Base-by-base conservation (phyloP, 2,888 invertebrate genomes). In the Melolontha melolontha region DNA sequence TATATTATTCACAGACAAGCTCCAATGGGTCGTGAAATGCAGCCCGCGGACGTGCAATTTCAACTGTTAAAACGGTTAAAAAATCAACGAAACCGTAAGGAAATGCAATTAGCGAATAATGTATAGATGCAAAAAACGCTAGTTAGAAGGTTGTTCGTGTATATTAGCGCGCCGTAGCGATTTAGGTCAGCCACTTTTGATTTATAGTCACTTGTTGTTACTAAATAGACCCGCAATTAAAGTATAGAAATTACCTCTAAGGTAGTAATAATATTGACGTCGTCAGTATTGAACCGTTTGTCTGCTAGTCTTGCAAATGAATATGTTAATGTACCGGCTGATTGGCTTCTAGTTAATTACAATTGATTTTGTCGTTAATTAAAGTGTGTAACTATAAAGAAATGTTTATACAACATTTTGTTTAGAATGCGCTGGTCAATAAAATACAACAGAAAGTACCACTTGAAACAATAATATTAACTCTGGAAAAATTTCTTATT, bases 91-190 rank as follows among this genome's bases (percentile, higher is more conserved):
- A 39, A 44, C 59, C 29, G 54, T 57, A 49, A 34, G 66, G 66
- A 66, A 66, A 66, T 66, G 66, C 66, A 66, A 66, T 66, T 66
- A 66, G 49, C 40, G 59, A 59, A 44, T 57, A 57, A 42, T 40
- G 41, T 55, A 44, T 42, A 42, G 17, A 66, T 47, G 22, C 8
- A 12, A n/a, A 41, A 41, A 59, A 44, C 17, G 7, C 47, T 39
- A 17, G 22, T 55, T 66, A 40, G 55, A 57, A 66, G 66, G 66
- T 57, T 66, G 52, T 41, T 41, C 42, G 49, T 57, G 47, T 39
- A 55, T 47, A 39, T 66, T 59, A 59, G 22, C 49, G n/a, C 17
- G 11, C 16, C 55, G 14, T n/a, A n/a, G 16, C 8, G 55, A 66
- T 66, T 66, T 50, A 49, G 66, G 66, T 57, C 66, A 57, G 50